These are phyloP conservation scores for Hypomesus transpacificus DNA, from an alignment of 2,113 vertebrate genomes.

Conservation along the genomic window DNA sequence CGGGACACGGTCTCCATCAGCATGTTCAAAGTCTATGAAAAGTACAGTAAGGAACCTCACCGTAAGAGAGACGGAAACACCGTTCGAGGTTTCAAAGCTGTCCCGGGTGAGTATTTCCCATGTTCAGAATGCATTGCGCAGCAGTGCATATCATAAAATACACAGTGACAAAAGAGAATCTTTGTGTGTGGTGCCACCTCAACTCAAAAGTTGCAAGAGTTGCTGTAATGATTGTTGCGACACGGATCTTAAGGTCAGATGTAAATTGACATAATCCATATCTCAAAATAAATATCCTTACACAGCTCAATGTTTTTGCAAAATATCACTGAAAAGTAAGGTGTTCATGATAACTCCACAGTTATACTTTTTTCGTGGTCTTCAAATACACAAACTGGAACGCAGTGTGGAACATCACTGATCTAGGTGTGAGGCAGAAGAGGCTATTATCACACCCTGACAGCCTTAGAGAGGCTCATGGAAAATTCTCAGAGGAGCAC, in stretches of 20 bases:
- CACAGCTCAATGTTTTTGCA: no score
- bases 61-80: slow-evolving; percentile 81
- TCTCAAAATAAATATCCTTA: no score
- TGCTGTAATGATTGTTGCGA: no score
- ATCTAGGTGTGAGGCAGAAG: slow-evolving; percentile 61
- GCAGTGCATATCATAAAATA: no score
- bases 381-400: neutral
- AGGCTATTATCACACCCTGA: slow-evolving; percentile 66
- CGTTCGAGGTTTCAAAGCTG: slow-evolving; percentile 83
- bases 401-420: neutral
- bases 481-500: slow-evolving; percentile 53
- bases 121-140: neutral
- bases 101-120: slow-evolving; percentile 74
- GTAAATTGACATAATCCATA: no score
- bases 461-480: slow-evolving; percentile 42
- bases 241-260: no score
- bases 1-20: slow-evolving; percentile 78
- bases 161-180: no score
- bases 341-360: neutral
- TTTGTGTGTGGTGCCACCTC: no score
- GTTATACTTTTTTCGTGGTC: neutral
- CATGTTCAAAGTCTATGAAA: slow-evolving; percentile 88
- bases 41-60: slow-evolving; percentile 75
- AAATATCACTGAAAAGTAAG: no score
- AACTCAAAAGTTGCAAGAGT: no score